A percentile compares a stretch with the other conserved stretches of the same genome.
phyloP scores from a whole-genome alignment of 2,888 invertebrate species.

The Sepiola atlantica region DNA sequence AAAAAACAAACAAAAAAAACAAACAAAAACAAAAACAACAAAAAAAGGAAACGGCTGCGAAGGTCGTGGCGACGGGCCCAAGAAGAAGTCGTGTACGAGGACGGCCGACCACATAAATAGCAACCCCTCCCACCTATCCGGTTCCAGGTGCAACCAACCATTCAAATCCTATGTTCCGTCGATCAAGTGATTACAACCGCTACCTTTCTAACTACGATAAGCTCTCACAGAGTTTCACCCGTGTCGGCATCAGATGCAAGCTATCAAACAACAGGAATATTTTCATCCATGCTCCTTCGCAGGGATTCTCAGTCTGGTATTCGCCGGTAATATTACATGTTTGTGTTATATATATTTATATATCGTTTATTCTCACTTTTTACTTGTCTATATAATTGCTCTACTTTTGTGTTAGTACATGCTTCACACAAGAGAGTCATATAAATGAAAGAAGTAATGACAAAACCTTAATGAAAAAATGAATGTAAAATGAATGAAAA shows the following conservation, averaged over 20 bases:
- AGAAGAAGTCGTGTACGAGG: not conserved
- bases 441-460: no score
- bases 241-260: constrained; percentile 36
- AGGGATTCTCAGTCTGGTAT: constrained; percentile 41
- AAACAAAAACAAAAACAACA: no score
- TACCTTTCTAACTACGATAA: not conserved
- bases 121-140: not conserved
- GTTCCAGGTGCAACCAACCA: not conserved
- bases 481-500: no score
- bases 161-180: not conserved
- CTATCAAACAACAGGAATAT: constrained; percentile 40
- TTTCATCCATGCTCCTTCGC: constrained; percentile 46
- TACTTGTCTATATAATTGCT: no score
- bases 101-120: not conserved
- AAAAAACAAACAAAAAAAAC: no score
- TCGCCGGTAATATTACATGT: constrained; percentile 38
- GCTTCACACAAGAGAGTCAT: no score
- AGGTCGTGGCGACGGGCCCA: not conserved
- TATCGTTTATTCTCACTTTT: no score
- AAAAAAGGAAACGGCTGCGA: no score
- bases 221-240: not conserved
- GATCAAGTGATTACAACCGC: not conserved
- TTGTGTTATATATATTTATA: no score
- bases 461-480: no score
- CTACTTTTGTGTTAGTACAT: no score